Evolutionary conservation across 2,888 invertebrate genomes (phyloP), one percentile per base, ranked within the genome.

Genomic region (Matsumyia berberina): DNA sequence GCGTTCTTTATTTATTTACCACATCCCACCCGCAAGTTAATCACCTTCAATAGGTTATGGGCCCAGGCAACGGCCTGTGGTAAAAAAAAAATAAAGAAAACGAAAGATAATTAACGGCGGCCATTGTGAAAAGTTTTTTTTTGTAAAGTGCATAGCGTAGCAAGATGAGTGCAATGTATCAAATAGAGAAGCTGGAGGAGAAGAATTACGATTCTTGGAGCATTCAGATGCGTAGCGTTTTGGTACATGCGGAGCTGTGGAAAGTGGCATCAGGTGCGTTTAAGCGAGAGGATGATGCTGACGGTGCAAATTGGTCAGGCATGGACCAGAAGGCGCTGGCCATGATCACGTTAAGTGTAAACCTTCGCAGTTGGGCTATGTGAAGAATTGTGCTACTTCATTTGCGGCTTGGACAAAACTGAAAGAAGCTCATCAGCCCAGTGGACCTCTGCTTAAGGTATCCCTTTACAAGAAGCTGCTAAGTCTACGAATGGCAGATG

Each of bases 151-250:
- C 49, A 35, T 17, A 15, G 33, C 29, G 15, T 42, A 44, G 39
- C 44, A 60, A 29, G 17, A 79, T 46, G 66, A 57, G 37, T 37
- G 33, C 60, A 29, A 53, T 64, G 49, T 73, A 74, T 24, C 81
- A 76, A 69, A 76, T 81, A n/a, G n/a, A 9, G 8, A 81, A 76
- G 29, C 62, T 81, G 37, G 62, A 69, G 55, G 74, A 69, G 12
- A 74, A 76, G 44, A 74, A 81, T 81, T 81, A 76, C 29, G 80
- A 62, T 55, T 57, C 81, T 55, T 81, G 76, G 64, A 64, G 76
- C 57, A 76, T 81, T n/a, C n/a, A n/a, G n/a, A n/a, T n/a, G n/a
- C n/a, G n/a, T n/a, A n/a, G n/a, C 51, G 64, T 70, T 33, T 51
- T 76, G 62, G 44, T 76, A 17, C 74, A 81, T 42, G 42, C 69